Evolutionary conservation across 2,888 invertebrate species (phyloP), one percentile per base, ranked within the genome.

Genomic region (Acleris literana): DNA sequence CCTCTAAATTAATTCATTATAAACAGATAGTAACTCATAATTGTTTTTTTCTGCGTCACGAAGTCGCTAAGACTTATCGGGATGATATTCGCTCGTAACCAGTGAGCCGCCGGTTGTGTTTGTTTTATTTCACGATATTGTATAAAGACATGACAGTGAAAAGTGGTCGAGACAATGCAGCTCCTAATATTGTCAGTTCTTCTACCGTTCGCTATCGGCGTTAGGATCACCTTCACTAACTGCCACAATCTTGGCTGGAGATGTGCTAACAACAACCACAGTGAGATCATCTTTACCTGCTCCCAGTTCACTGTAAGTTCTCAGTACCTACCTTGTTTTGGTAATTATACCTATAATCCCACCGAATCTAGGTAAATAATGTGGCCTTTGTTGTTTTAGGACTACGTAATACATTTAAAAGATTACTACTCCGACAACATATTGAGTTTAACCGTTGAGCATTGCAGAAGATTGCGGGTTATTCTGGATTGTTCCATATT

Each of bases 371-470:
- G 9, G 20, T 22, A 46, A 44, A 43, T 22, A 22, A 49, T 20
- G 13, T 5, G 7, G 29, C 13, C 1, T 44, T 68, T 64, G 61
- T 84, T 87, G 81, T 93, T 93, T 66, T 84, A 94, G 94, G 93
- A 93, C 61, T 84, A 88, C 68, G 81, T 87, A 51, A 79, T 94
- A 61, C 91, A 91, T 67, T 77, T 94, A 2, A 93, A 93, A 79
- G 92, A 93, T 72, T 94, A 87, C 76, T 89, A 93, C 72, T 90
- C 93, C 1, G 84, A 87, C 39, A 81, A 86, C 22, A 88, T 91
- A 70, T 87, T 82, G 5, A 90, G 87, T 66, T 69, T 94, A 6
- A 90, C 87, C 1, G 80, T 94, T 43, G 83, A 88, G 70, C 92
- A 93, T 75, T 94, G 94, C 74, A 83, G 83, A 71, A 88, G 88